Base-by-base conservation (phyloP, 2,113 vertebrate genomes). In the Hoplias malabaricus region DNA sequence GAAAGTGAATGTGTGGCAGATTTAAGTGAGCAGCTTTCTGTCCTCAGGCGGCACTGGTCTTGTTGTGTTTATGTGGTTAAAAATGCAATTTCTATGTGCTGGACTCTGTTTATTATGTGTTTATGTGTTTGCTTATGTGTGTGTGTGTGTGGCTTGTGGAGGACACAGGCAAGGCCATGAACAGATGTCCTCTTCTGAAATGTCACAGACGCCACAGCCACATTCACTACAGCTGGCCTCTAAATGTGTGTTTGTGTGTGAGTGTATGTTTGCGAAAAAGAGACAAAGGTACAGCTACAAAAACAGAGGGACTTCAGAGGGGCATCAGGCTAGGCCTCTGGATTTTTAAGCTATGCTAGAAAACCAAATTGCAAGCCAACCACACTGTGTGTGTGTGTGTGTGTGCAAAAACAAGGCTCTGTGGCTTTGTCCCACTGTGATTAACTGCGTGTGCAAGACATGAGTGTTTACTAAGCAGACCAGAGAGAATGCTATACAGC, bases 381-480 rank as follows among this genome's bases (percentile, higher is more conserved):
- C 14, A 31, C 11, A 1, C 53, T 69, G 78, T 27, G 4, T 53
- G 54, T 61, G 42, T 29, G 65, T 71, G 23, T 48, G 25, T 34
- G 33, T 29, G 43, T 29, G 13, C 38, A n/a, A 7, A n/a, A n/a
- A n/a, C 29, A 38, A 62, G 61, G 57, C 31, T 23, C 36, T 53
- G 36, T 38, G 40, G 78, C 57, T 63, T 80, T 80, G 31, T 56
- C 53, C 69, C 1, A 2, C 69, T 86, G 84, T 84, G 84, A 84
- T 79, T 77, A 85, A 87, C 82, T 80, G 82, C 19, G 80, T 84
- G 82, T 77, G 80, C 70, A 82, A 73, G 78, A 87, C 83, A 82
- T 2, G 53, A 69, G 57, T 88, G 86, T 88, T 90, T 84, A 88
- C 84, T 71, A 74, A 86, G 40, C 61, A 84, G 84, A 86, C 78